Conservation (phyloP, 2,888 invertebrate species). For the Neoascia interrupta region DNA sequence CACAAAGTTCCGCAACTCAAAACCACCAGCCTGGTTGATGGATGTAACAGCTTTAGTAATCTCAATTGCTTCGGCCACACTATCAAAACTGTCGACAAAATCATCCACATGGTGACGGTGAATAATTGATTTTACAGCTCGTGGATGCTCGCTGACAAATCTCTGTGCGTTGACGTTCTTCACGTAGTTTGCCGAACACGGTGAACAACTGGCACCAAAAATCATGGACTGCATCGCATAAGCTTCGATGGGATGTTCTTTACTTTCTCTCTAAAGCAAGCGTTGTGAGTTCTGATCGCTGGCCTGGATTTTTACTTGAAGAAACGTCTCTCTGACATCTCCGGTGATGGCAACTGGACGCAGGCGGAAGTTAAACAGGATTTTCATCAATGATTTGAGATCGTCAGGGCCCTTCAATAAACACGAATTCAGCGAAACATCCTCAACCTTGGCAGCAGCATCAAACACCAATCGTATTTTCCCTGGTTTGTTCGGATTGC, state of each 20-base stretch:
- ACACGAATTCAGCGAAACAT: conserved; percentile 70
- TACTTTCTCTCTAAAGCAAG: conserved; percentile 71
- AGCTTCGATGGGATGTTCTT: conserved; percentile 21
- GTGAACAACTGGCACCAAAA: conserved; percentile 45
- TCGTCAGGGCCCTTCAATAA: conserved; percentile 72
- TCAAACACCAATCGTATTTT: conserved; percentile 74
- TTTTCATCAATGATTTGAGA: conserved; percentile 69
- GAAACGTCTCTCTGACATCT: conserved; percentile 70
- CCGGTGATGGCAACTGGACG: conserved; percentile 71
- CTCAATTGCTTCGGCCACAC: conserved; percentile 73
- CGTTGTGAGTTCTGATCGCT: conserved; percentile 70
- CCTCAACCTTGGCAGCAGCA: conserved; percentile 71
- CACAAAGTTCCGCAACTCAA: neutral
- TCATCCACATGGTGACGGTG: conserved; percentile 39
- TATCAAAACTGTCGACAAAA: conserved; percentile 56
- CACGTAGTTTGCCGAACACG: conserved; percentile 57
- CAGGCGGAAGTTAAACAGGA: conserved; percentile 73
- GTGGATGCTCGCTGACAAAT: conserved; percentile 25
- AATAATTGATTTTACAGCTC: conserved; percentile 45
- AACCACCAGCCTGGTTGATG: conserved; percentile 2
- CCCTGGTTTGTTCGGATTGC: conserved; percentile 71
- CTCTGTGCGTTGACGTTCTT: conserved; percentile 54
- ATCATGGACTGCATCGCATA: conserved; percentile 69
- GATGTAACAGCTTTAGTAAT: conserved; percentile 36
- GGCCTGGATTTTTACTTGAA: conserved; percentile 73